Base-by-base conservation (phyloP, 2,888 invertebrate genomes). In the Chorisops tibialis region DNA sequence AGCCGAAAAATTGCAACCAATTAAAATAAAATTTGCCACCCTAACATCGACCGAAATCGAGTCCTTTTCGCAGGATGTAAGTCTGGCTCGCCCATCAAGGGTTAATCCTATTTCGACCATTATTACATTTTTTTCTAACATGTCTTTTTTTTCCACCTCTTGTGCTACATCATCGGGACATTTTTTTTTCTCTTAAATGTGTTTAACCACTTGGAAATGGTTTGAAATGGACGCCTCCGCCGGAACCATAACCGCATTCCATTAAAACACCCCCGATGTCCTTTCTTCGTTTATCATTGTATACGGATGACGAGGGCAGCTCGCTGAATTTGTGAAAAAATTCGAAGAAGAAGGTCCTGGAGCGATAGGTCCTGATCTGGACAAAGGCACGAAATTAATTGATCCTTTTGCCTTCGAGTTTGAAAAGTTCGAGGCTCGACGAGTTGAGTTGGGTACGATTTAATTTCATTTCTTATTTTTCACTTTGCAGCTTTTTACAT, bases 1-100 rank as follows among this genome's bases (percentile, higher is more conserved):
- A 59, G 83, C 83, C 11, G 83, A 83, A 64, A 86, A 87, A 2
- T 75, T 91, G 38, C 87, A 89, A 71, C 84, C 87, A 60, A 91
- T 92, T n/a, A 94, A 93, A 73, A 88, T 88, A 59, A 87, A 90
- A 71, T 96, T 94, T 78, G 89, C 91, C 9, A 86, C 88, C 71
- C 81, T 93, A 70, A 94, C 91, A 37, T 82, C 87, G 54, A 79
- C 82, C 0, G 88, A 93, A 75, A 93, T 94, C 65, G 67, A 70
- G 4, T 63, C 66, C 6, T 78, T 79, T 67, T 73, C 73, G 64
- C 65, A 69, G 51, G 77, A 79, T 72, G 78, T 78, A 70, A 68
- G 70, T 70, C 41, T 14, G 6, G 5, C 16, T 14, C 1, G 6
- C 14, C 41, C 41, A 6, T 41, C 5, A 41, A 41, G 41, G 41